phyloP scores from a whole-genome alignment of 2,113 vertebrate species.

The Lophochroa leadbeateri region DNA sequence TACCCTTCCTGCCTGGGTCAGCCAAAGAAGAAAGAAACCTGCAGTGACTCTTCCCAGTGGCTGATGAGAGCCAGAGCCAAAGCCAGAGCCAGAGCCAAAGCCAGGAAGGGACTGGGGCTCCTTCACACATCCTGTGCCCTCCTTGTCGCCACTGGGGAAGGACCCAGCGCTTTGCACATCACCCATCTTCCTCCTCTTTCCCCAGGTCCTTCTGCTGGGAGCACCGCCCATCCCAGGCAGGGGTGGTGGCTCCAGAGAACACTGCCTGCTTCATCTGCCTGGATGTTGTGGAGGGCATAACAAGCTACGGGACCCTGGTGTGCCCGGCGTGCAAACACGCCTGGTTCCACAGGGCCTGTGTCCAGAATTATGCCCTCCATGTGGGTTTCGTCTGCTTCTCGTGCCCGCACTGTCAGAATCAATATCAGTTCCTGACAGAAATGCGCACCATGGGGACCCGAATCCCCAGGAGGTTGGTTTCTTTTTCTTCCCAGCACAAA shows the following conservation, averaged over 20 bases:
- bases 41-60: not conserved
- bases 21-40: not conserved
- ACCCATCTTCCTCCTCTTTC: not conserved
- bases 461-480: too few species aligned
- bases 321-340: not conserved
- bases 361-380: too few species aligned
- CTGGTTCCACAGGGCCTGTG: not conserved
- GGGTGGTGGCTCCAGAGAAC: rapidly evolving
- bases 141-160: not conserved
- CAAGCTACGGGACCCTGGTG: not conserved
- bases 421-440: too few species aligned
- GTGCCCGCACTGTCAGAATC: not conserved
- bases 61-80: not conserved
- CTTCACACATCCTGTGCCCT: too few species aligned
- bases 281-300: not conserved
- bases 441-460: too few species aligned
- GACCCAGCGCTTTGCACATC: not conserved
- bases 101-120: too few species aligned
- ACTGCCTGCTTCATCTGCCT: not conserved
- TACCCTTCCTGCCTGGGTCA: too few species aligned
- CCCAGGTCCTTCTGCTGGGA: not conserved
- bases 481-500: too few species aligned
- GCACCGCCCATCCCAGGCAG: not conserved
- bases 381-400: not conserved
- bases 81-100: too few species aligned